Conservation (phyloP, 1,140 invertebrate species). For the Limonius californicus region DNA sequence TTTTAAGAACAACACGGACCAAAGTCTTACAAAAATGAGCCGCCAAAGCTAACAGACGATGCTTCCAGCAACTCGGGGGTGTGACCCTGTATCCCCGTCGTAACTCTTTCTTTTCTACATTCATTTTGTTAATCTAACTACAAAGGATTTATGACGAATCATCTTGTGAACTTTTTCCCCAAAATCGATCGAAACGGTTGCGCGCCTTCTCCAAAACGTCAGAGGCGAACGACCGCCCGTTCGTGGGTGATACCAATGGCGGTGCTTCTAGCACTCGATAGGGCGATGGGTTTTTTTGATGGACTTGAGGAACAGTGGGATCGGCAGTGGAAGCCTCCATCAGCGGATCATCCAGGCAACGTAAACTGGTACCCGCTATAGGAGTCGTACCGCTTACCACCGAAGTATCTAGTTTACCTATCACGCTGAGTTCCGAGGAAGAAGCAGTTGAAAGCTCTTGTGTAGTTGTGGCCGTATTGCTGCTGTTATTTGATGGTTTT, state of each 20-base stretch:
- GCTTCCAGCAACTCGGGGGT: constrained; percentile 18
- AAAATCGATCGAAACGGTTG: constrained; percentile 82
- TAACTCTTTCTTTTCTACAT: constrained; percentile 40
- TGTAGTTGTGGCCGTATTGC: neutral
- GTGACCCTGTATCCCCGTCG: constrained; percentile 18
- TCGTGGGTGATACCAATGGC: neutral
- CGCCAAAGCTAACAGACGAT: constrained; percentile 13
- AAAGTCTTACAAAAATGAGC: constrained; percentile 26
- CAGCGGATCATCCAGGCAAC: constrained; percentile 13
- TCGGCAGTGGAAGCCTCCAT: constrained; percentile 18
- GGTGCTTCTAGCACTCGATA: constrained; percentile 7
- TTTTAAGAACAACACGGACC: constrained; percentile 11
- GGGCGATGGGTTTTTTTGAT: constrained; percentile 5
- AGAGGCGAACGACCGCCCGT: constrained; percentile 50
- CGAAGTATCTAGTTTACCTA: constrained; percentile 9
- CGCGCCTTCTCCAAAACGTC: constrained; percentile 79
- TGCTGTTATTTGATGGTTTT: constrained; percentile 14
- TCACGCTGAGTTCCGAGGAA: neutral
- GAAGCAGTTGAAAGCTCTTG: constrained; percentile 13
- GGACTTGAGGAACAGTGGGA: constrained; percentile 14
- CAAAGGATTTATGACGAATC: constrained; percentile 74
- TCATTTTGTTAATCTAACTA: constrained; percentile 57
- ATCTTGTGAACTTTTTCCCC: constrained; percentile 61
- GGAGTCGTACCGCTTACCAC: constrained; percentile 10
- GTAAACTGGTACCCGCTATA: constrained; percentile 8